Conservation (phyloP, 2,113 vertebrate genomes). For the Cavia porcellus region DNA sequence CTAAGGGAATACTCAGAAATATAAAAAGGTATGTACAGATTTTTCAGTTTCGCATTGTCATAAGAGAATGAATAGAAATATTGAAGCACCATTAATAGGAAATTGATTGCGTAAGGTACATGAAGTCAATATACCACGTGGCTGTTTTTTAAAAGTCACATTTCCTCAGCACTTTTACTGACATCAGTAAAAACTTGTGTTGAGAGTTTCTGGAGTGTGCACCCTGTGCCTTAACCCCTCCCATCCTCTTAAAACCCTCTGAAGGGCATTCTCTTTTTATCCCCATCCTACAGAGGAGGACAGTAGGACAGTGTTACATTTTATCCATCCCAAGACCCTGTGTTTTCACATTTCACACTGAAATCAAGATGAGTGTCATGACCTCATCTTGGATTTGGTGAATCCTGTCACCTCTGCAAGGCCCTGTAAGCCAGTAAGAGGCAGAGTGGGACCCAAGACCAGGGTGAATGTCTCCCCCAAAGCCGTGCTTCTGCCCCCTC, state of each 20-base stretch:
- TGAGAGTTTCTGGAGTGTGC: not conserved
- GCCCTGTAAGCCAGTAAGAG: not conserved
- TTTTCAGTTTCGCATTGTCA: constrained; percentile 48
- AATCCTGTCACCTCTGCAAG: not conserved
- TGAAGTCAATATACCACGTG: not conserved
- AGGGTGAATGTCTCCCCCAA: not conserved
- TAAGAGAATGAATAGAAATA: constrained; percentile 20
- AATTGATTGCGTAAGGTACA: not conserved
- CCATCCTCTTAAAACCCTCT: not conserved
- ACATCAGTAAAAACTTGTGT: not conserved
- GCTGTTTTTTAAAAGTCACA: not conserved
- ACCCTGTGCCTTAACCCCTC: not conserved
- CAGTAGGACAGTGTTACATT: not conserved
- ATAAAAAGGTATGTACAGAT: not conserved
- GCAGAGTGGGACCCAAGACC: not conserved
- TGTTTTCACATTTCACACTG: not conserved
- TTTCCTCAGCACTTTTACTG: constrained; percentile 29
- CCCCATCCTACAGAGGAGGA: too few relatives aligned
- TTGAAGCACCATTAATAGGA: not conserved
- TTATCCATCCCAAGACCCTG: not conserved
- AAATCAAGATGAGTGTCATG: not conserved
- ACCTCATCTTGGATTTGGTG: not conserved
- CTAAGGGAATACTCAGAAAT: constrained; percentile 27
- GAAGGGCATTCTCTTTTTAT: not conserved
- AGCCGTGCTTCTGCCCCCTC: not conserved